Conservation (phyloP, 2,888 invertebrate genomes). For the Drepanosiphum platanoidis region DNA sequence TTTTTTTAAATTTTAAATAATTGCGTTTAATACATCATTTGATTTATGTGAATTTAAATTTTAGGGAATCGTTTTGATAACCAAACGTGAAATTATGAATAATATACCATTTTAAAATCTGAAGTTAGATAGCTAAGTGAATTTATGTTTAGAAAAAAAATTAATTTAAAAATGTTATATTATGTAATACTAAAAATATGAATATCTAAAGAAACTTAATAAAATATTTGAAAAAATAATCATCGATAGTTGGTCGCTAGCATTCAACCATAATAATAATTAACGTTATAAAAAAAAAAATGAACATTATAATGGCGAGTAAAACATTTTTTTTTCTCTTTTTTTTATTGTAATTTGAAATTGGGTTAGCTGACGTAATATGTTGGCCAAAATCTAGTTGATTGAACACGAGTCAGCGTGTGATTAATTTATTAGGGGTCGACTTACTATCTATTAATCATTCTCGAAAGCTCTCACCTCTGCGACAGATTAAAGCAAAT, state of each 20-base stretch:
- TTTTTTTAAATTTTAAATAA: background rate
- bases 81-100: background rate
- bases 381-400: slow-evolving; percentile 17
- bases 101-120: too few relatives aligned
- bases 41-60: background rate
- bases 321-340: background rate
- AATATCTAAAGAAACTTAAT: background rate
- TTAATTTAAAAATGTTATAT: too few relatives aligned
- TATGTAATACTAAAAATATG: background rate
- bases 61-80: background rate
- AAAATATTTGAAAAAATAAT: background rate
- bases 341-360: background rate
- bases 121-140: background rate
- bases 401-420: slow-evolving; percentile 22
- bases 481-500: slow-evolving; percentile 17
- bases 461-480: slow-evolving; percentile 18
- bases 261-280: background rate
- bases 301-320: background rate
- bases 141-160: too few relatives aligned
- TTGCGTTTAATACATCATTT: background rate
- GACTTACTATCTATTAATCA: slow-evolving; percentile 40
- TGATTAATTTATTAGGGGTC: slow-evolving; percentile 42
- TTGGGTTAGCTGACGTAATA: background rate
- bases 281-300: background rate
- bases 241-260: background rate